Evolutionary conservation across 2,888 invertebrate genomes (phyloP), one percentile per base, ranked within the genome.

Genomic region (Dryadula phaetusa): DNA sequence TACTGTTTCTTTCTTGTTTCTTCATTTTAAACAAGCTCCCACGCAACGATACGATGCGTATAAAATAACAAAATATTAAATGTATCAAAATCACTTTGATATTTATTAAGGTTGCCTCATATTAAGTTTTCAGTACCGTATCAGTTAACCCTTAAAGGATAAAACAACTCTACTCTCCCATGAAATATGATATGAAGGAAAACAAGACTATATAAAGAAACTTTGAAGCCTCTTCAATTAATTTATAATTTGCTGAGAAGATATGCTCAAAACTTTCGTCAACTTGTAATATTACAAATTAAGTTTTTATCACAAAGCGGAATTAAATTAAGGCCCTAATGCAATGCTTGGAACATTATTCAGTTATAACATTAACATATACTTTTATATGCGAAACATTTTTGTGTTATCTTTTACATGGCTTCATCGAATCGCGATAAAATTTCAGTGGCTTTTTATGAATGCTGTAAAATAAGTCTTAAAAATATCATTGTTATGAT

Each of bases 111-210:
- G 12, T 32, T 32, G 18, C 18, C 6, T 2, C 12, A 12, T 20
- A 53, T 28, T 12, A 53, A 53, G 18, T 34, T 32, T 1, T 18
- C 7, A 12, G 14, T 54, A 52, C 28, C n/a, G 2, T 14, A 28
- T 49, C 28, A 49, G 28, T 28, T n/a, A 37, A 14, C 20, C 14
- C 22, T 54, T 54, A 37, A 20, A 37, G 34, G 18, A 20, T n/a
- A n/a, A 49, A 20, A 37, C 20, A 34, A 54, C n/a, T 37, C 20
- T 34, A 25, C 25, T 20, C 1, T 37, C 14, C 14, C 54, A 54
- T 54, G 37, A 37, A 54, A 54, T 20, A 54, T 18, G n/a, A 54
- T 54, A 54, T 34, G 22, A 54, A 20, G 14, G 18, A 54, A 42
- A 58, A 42, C 16, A 58, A 16, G 16, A 28, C 18, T 58, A 10